Conservation (phyloP, 2,888 invertebrate genomes). For the Ormyrus pomaceus region DNA sequence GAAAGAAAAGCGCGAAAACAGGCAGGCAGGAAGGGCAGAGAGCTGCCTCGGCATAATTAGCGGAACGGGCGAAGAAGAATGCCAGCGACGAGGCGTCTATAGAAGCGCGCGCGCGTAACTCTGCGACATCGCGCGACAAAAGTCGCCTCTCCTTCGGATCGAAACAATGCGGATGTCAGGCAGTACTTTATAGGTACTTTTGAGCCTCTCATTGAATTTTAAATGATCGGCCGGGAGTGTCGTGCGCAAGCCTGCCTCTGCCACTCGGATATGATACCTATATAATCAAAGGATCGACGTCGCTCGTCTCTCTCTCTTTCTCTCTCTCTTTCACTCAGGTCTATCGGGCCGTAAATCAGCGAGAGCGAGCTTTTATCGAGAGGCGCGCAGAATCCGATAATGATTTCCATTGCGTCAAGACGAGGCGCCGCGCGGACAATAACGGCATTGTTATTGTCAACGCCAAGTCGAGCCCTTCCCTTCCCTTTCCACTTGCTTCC, state of each 20-base stretch:
- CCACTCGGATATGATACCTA: slow-evolving; percentile 46
- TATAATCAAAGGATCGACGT: slow-evolving; percentile 44
- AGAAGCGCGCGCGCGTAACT: not conserved
- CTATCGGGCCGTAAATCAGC: slow-evolving; percentile 55
- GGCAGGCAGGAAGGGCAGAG: not conserved
- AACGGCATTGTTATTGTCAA: slow-evolving; percentile 50
- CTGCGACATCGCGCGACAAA: slow-evolving; percentile 28
- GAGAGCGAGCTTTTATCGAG: slow-evolving; percentile 31
- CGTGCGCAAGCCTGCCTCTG: slow-evolving; percentile 29
- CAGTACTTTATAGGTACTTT: slow-evolving; percentile 55
- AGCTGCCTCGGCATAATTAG: slow-evolving; percentile 31
- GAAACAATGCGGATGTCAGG: slow-evolving; percentile 62
- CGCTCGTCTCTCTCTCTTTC: not conserved
- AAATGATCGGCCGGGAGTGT: slow-evolving; percentile 57
- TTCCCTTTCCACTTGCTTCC: too few species aligned
- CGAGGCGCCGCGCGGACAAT: slow-evolving; percentile 50
- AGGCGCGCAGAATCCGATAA: slow-evolving; percentile 51
- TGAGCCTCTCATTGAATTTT: slow-evolving; percentile 60
- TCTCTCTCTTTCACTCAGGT: not conserved
- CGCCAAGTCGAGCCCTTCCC: slow-evolving; percentile 13
- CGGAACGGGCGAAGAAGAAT: slow-evolving; percentile 33
- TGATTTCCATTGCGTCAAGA: slow-evolving; percentile 57
- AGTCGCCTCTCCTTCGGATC: slow-evolving; percentile 23
- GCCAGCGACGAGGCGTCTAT: slow-evolving; percentile 27
- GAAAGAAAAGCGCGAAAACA: slow-evolving; percentile 25